Base-by-base conservation (phyloP, 1,140 invertebrate species). In the Zaprionus camerounensis region DNA sequence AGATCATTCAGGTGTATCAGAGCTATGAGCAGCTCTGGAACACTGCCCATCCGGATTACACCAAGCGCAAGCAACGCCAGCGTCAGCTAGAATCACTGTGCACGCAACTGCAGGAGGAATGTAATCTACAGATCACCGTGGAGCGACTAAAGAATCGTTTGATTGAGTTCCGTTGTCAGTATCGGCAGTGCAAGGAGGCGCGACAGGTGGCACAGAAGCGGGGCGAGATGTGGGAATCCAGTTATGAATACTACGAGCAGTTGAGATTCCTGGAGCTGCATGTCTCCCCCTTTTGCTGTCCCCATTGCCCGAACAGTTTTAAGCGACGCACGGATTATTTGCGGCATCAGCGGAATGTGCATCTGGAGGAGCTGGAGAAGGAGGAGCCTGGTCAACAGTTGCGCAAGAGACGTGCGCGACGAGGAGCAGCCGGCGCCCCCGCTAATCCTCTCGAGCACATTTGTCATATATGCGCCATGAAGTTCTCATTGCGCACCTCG, bases 381-480 rank as follows among this genome's bases (percentile, higher is more conserved):
- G 64, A 73, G 15, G 67, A 44, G 15, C 41, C 28, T 2, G 7
- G 67, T 11, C 17, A 51, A 28, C 49, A 55, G 28, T 36, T 34
- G 34, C 51, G 66, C 3, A 51, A 46, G 11, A 51, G 82, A 2
- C 70, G 75, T 5, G 46, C 58, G 12, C 20, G 41, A 4, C 38
- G 24, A 17, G 31, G 31, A 34, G 31, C 31, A 34, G 31, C 31
- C 11, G 11, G 17, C 36, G 44, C 41, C 5, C 13, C 41, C 17
- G 63, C 3, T 5, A 73, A 72, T 73, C 34, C 62, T 0, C 64
- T 83, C 15, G 76, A 87, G 49, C 80, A 88, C 20, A 81, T 92
- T 2, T 92, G 91, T 7, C 87, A 92, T 38, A 92, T 92, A 15
- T 92, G 91, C 20, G 91, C 85, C 2, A 73, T 82, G 22, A 91